Evolutionary conservation across 2,888 invertebrate genomes (phyloP), one percentile per base, ranked within the genome.

Genomic region (Drosophila borborema): DNA sequence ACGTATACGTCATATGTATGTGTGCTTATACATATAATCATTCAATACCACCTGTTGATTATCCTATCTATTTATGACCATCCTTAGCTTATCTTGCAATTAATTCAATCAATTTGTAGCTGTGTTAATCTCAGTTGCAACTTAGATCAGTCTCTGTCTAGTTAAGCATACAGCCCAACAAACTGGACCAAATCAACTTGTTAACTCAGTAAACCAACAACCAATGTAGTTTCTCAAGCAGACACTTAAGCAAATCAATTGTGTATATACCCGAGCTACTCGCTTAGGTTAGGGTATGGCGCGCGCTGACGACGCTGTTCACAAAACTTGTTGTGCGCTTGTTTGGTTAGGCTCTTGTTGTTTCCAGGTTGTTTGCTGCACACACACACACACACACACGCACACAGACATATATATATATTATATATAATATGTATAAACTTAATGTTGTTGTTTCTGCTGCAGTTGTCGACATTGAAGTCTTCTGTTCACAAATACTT

Each of bases 401-500:
- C 18, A 53, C 5, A 18, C 5, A 34, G 1, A 12, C 6, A 8
- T 4, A 4, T 20, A 36, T 20, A 16, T 43, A 20, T 56, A 23
- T 67, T 18, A 28, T 23, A n/a, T 70, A 69, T 20, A 36, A 12
- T 20, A 53, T 36, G 18, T 49, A 31, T 34, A 34, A 34, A 34
- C 18, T 34, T 7, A 18, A 34, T 69, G 62, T 38, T 69, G 62
- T 31, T 64, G 54, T 20, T 68, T 18, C 38, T 65, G 64, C 55
- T 71, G 60, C 64, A 68, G 62, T 71, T 68, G 67, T 48, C 76
- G 62, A 79, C 76, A 79, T 69, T 82, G 80, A 77, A 74, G 77
- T 74, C 77, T 76, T 74, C 77, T 77, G 68, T 80, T 77, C 71
- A 63, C 86, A 82, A 82, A 85, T 79, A 82, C 82, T 85, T 79